A percentile compares a stretch with the other conserved stretches of the same genome.
phyloP scores from a whole-genome alignment of 2,113 vertebrate species.

The Lasiurus borealis region DNA sequence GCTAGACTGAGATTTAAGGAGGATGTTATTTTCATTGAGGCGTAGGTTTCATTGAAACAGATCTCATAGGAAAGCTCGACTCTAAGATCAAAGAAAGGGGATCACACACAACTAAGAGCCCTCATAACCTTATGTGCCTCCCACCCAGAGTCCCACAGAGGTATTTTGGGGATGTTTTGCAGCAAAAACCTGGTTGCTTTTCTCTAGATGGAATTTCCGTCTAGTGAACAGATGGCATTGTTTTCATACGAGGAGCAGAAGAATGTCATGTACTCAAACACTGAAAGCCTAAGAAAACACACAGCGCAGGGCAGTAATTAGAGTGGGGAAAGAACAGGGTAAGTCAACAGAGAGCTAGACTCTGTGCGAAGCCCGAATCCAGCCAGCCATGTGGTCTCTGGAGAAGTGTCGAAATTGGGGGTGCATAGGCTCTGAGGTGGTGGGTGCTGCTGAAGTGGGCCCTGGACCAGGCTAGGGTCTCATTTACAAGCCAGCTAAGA shows the following conservation, averaged over 20 bases:
- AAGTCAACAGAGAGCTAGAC: conserved; percentile 32
- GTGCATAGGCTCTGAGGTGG: background rate
- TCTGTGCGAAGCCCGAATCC: background rate
- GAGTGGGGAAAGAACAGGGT: background rate
- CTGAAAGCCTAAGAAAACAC: conserved; percentile 53
- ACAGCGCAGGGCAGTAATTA: conserved; percentile 16
- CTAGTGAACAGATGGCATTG: conserved; percentile 64
- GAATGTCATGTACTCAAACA: conserved; percentile 72
- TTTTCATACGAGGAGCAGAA: conserved; percentile 61
- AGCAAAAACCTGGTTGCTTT: conserved; percentile 48
- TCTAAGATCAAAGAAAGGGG: background rate
- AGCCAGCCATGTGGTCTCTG: background rate
- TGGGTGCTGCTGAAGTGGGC: background rate
- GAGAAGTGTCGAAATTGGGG: background rate
- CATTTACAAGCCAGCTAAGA: background rate
- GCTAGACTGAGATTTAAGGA: background rate
- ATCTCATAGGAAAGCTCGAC: background rate
- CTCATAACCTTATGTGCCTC: background rate
- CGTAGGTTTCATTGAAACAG: background rate
- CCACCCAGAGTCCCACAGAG: background rate
- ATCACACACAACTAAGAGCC: background rate
- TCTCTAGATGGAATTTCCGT: conserved; percentile 27
- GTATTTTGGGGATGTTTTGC: background rate
- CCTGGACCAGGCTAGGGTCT: background rate
- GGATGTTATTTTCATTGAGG: background rate